These are phyloP conservation scores for Pachyrhynchus sulphureomaculatus DNA, from an alignment of 1,140 invertebrate species.

Conservation along the genomic window DNA sequence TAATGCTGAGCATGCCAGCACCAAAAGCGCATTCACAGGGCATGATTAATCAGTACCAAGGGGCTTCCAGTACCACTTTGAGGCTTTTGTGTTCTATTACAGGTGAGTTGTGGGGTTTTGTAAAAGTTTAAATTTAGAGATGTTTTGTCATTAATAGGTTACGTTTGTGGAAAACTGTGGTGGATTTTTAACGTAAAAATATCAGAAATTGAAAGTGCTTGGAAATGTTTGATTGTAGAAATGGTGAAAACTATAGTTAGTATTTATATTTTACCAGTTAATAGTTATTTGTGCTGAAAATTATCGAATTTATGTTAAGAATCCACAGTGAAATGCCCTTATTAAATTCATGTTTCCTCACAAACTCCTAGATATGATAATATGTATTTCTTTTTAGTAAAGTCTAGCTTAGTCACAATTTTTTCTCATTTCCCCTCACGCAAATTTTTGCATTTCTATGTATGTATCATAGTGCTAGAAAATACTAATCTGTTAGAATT, in stretches of 20 bases:
- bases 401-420: not conserved
- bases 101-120: conserved; percentile 60
- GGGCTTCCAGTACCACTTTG: conserved; percentile 73
- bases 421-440: not conserved
- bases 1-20: conserved; percentile 92
- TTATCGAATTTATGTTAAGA: no score
- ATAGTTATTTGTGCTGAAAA: no score
- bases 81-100: conserved; percentile 92
- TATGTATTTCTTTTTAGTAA: no score
- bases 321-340: no score
- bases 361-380: no score
- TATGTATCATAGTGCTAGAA: conserved; percentile 1
- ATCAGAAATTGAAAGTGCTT: no score
- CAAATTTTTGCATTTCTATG: not conserved
- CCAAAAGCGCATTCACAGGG: conserved; percentile 83
- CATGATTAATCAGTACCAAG: conserved; percentile 87
- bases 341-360: no score
- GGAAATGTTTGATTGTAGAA: no score
- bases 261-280: no score
- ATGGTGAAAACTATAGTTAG: no score
- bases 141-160: not conserved
- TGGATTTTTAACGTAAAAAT: not conserved
- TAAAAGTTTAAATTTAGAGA: not conserved
- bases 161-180: not conserved
- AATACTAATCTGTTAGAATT: not conserved